Percentiles rank a stretch among this genome's conserved stretches.
Conservation (phyloP, 2,113 vertebrate genomes). For the Anolis sagrei region DNA sequence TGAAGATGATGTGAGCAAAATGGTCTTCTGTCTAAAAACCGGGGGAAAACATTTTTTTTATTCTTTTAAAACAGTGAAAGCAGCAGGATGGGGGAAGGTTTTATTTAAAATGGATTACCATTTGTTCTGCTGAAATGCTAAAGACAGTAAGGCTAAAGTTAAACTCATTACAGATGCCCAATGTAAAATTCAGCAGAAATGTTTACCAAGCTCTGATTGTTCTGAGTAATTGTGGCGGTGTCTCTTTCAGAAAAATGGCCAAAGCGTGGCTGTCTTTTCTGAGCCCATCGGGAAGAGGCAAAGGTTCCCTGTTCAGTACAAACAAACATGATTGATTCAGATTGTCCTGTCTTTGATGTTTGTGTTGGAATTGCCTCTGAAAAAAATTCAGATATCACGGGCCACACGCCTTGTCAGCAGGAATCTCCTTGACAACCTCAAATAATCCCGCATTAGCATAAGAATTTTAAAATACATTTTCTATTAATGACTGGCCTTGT, state of each 20-base stretch:
- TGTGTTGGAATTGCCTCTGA: not conserved
- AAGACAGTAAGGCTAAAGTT: not conserved
- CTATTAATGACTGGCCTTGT: not conserved
- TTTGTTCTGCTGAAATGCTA: not conserved
- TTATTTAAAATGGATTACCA: not conserved
- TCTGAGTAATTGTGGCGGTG: not conserved
- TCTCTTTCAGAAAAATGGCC: not conserved
- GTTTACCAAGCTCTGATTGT: not conserved
- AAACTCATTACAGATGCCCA: slow-evolving; percentile 1
- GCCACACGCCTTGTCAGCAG: not conserved
- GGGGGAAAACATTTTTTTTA: not conserved
- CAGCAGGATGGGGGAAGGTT: too few species aligned
- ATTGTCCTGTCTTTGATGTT: not conserved
- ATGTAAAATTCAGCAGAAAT: slow-evolving; percentile 17
- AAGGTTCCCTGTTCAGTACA: slow-evolving; percentile 2
- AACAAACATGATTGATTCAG: not conserved
- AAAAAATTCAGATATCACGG: not conserved
- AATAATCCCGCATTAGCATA: not conserved
- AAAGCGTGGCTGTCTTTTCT: not conserved
- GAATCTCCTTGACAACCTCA: not conserved
- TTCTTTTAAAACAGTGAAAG: not conserved
- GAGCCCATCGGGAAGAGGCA: not conserved
- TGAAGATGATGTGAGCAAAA: not conserved
- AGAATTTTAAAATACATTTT: not conserved
- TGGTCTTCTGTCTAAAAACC: not conserved